Percentiles rank a stretch among this genome's conserved stretches.
Evolutionary conservation across 2,797 vertebrate species (phyloP).

Genomic region (Gallinago stenura): DNA sequence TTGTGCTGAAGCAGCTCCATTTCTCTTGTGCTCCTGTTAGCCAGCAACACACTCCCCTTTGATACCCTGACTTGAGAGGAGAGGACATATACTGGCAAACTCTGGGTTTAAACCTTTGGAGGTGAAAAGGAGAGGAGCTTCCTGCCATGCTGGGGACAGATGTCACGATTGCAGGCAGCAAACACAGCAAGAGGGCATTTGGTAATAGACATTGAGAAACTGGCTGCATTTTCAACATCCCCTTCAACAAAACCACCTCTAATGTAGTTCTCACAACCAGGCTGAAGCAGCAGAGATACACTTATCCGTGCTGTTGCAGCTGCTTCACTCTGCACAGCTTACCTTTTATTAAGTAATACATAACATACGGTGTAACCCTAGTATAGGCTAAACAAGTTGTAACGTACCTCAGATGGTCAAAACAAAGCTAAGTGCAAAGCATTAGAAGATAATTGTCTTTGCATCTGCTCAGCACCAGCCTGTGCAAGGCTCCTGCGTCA

Average conservation of each 20-base stretch:
- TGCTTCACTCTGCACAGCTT: not conserved
- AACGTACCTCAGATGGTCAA: not conserved
- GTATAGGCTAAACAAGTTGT: not conserved
- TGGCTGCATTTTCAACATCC: not conserved
- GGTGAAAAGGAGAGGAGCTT: not conserved
- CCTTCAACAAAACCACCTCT: not conserved
- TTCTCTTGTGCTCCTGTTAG: not conserved
- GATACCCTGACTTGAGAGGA: not conserved
- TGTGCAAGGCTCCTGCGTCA: not conserved
- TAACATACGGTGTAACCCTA: not conserved
- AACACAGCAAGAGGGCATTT: rapidly evolving
- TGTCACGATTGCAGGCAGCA: not conserved
- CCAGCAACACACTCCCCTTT: not conserved
- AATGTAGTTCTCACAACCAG: not conserved
- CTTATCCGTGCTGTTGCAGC: not conserved
- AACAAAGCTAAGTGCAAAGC: not conserved
- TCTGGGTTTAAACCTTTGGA: not conserved
- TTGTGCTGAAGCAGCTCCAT: not conserved
- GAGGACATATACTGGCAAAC: not conserved
- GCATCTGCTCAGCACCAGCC: not conserved
- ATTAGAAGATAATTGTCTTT: not conserved
- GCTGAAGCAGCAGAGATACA: not conserved
- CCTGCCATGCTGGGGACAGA: not conserved
- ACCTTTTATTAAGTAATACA: not conserved
- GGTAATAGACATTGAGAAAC: not conserved